Evolutionary conservation across 1,140 invertebrate species (phyloP).

Genomic region (Drosophila ironensis): DNA sequence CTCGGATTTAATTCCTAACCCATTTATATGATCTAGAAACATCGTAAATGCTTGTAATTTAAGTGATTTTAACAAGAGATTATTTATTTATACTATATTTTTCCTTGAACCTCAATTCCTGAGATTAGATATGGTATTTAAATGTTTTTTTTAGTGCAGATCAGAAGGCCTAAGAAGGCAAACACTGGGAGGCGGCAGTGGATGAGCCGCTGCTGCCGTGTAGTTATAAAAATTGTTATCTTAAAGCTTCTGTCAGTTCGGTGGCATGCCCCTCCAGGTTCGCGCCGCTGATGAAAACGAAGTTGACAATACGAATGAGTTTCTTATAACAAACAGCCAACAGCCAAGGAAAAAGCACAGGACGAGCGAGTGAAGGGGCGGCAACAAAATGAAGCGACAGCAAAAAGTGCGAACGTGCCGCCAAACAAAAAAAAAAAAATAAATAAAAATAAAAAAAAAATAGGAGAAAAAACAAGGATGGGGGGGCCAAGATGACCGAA

Average conservation of each 20-base stretch:
- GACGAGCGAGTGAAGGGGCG: not conserved
- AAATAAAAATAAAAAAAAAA: constrained; percentile 46
- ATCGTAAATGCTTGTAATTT: too few species aligned
- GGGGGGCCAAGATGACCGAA: constrained; percentile 1
- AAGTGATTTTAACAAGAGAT: not conserved
- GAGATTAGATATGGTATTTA: not conserved
- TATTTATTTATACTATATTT: not conserved
- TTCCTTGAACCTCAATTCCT: too few species aligned
- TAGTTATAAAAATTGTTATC: constrained; percentile 76
- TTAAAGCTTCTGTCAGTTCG: constrained; percentile 73
- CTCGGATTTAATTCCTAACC: too few species aligned
- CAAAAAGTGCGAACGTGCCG: constrained; percentile 23
- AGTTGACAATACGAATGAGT: constrained; percentile 78
- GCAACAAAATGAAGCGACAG: constrained; percentile 29
- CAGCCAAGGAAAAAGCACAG: constrained; percentile 11
- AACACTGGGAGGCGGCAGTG: constrained; percentile 3
- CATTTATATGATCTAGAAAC: too few species aligned
- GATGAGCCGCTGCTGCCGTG: constrained; percentile 50
- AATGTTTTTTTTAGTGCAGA: constrained; percentile 2
- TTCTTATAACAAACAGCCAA: constrained; percentile 68
- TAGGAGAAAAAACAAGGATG: constrained; percentile 42
- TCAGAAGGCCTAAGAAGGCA: constrained; percentile 7
- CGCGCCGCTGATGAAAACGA: constrained; percentile 69
- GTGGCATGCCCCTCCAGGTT: constrained; percentile 20
- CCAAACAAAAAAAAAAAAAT: constrained; percentile 34